Evolutionary conservation across 64 coral and sea anemone genomes (phyloP).

Genomic region (Stichodactyla helianthus): DNA sequence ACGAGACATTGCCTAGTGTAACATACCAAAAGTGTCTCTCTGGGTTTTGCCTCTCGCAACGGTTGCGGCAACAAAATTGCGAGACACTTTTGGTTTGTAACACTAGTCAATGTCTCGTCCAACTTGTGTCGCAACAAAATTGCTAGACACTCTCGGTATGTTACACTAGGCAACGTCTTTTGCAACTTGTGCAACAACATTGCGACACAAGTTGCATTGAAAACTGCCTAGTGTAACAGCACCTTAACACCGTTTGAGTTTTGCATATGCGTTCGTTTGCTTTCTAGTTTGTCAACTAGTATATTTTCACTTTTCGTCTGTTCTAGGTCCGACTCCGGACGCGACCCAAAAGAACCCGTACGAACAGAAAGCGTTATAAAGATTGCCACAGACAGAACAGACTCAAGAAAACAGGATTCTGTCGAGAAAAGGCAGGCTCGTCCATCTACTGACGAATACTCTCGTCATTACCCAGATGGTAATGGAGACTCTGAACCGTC

Average conservation of each 20-base stretch:
- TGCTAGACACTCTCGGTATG: too few relatives aligned
- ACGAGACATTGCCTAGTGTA: too few relatives aligned
- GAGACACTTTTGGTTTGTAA: too few relatives aligned
- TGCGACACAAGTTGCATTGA: too few relatives aligned
- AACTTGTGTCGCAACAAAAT: too few relatives aligned
- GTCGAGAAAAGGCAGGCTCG: background rate
- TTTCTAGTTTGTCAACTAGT: background rate
- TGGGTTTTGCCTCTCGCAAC: too few relatives aligned
- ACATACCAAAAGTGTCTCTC: too few relatives aligned
- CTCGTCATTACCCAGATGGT: background rate
- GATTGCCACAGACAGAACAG: constrained; percentile 43
- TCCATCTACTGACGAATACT: background rate
- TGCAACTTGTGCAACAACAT: too few relatives aligned
- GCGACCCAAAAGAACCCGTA: constrained; percentile 31
- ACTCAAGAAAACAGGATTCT: constrained; percentile 3
- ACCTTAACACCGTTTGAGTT: background rate
- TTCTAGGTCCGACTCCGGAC: background rate
- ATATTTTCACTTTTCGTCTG: background rate
- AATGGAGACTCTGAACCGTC: background rate
- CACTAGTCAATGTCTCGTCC: too few relatives aligned
- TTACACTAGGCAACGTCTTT: too few relatives aligned
- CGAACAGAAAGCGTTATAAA: constrained; percentile 72
- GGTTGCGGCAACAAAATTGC: too few relatives aligned
- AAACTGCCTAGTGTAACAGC: too few relatives aligned
- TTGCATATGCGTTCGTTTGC: background rate